These are phyloP conservation scores for Geotrupes spiniger DNA, from an alignment of 2,888 invertebrate genomes.

Conservation along the genomic window DNA sequence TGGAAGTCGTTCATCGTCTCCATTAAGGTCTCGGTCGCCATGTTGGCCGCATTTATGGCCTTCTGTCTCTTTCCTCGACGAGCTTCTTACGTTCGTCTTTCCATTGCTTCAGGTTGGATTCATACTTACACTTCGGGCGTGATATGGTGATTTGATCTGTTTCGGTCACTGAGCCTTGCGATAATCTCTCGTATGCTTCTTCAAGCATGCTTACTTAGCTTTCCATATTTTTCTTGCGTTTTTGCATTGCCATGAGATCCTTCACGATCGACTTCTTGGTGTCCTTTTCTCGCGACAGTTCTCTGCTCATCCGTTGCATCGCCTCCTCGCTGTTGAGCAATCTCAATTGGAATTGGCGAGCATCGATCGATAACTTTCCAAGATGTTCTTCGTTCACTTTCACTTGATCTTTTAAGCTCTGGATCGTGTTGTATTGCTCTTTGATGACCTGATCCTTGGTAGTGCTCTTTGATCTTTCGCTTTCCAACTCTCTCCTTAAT, in stretches of 20 bases:
- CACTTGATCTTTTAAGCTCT: conserved; percentile 8
- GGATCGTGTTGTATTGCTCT: conserved; percentile 21
- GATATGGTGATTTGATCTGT: neutral
- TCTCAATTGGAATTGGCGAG: too few species aligned
- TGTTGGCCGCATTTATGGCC: conserved; percentile 42
- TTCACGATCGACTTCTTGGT: conserved; percentile 1
- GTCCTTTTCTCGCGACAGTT: conserved; percentile 11
- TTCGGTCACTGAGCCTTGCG: conserved; percentile 1
- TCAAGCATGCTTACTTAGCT: conserved; percentile 12
- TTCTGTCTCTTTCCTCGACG: conserved; percentile 36
- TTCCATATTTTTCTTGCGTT: conserved; percentile 13
- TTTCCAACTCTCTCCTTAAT: conserved; percentile 9
- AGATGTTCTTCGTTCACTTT: neutral
- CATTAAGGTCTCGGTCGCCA: conserved; percentile 42
- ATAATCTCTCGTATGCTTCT: conserved; percentile 8
- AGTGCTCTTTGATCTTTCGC: conserved; percentile 13
- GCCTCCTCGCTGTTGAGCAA: conserved; percentile 8
- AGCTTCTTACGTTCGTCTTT: conserved; percentile 20
- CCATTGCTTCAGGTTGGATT: conserved; percentile 9
- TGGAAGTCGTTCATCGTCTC: conserved; percentile 44
- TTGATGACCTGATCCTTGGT: conserved; percentile 22
- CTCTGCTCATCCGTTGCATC: conserved; percentile 13
- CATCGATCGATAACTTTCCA: neutral
- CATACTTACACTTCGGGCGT: neutral
- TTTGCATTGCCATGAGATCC: conserved; percentile 17